Base-by-base conservation (phyloP, 2,113 vertebrate genomes). In the Peromyscus leucopus region DNA sequence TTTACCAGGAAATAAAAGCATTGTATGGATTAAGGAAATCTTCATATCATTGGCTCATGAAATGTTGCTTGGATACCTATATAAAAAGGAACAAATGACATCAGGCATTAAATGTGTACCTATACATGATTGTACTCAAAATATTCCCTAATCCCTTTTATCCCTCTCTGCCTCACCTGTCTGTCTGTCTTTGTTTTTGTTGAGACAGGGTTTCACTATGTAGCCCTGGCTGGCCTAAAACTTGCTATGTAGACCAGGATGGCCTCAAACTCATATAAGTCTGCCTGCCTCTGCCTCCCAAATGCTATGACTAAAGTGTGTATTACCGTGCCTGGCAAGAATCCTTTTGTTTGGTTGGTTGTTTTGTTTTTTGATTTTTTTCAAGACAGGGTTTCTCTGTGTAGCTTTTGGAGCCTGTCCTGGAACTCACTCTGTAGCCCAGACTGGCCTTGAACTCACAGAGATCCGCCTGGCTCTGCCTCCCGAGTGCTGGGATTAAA, bases 1-100 rank as follows among this genome's bases (percentile, higher is more conserved):
- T 88, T 95, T 92, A 3, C 46, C 67, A 92, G 71, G 59, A 93
- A 93, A 92, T 55, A 79, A 79, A 89, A 79, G 12, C 24, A 39
- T 76, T 63, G 13, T 95, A 75, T 92, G 33, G 39, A 89, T 97
- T 92, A 46, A 93, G 75, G 89, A 87, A 91, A 75, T 94, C 36
- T 89, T 93, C 96, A 36, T 82, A 21, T 93, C 42, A 61, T 83
- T 2, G 36, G 71, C 21, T 79, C 72, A 21, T 59, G 76, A 90
- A 74, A 63, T 79, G 51, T 71, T 55, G 2, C 21, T 69, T 48
- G 31, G 17, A 90, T 80, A 67, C 22, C 24, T 80, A 89, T 26
- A 79, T 92, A 92, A 94, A 83, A 92, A 80, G 46, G 65, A 92
- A 46, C n/a, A 95, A 92, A 86, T 93, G 69, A 48, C 46, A 59